Percentiles rank a stretch among this genome's conserved stretches.
These are phyloP conservation scores for Anoplopoma fimbria DNA, from an alignment of 2,113 vertebrate species.

Conservation along the genomic window DNA sequence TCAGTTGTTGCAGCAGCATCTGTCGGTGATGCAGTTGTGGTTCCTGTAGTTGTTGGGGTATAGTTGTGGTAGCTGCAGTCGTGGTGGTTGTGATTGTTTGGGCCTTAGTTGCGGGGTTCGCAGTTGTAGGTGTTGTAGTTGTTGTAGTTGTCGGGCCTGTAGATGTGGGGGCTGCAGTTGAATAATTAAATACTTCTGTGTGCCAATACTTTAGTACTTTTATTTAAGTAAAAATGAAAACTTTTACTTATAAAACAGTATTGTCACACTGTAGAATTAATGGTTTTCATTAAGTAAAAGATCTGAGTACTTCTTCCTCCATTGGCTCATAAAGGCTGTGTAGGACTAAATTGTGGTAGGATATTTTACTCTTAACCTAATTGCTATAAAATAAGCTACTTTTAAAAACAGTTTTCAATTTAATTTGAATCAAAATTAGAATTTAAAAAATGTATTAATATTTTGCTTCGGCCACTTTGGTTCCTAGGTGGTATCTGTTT, in stretches of 20 bases:
- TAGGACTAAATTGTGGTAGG: not conserved
- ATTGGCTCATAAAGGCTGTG: not conserved
- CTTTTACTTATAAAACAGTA: not conserved
- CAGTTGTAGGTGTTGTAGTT: not conserved
- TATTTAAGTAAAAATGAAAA: not conserved
- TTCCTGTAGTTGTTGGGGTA: not conserved
- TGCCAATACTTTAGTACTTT: not conserved
- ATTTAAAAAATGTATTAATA: not conserved
- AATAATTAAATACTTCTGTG: not conserved
- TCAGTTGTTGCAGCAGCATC: too few species aligned
- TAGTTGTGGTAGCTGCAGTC: not conserved
- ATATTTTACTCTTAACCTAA: not conserved
- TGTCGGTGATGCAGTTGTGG: too few species aligned
- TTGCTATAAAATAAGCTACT: not conserved
- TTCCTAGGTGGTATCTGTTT: slow-evolving; percentile 47
- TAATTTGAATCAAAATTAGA: too few species aligned
- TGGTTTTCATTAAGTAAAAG: not conserved
- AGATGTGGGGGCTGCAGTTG: not conserved
- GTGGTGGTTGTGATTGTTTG: not conserved
- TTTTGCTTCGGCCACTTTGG: not conserved
- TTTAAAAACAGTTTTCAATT: not conserved
- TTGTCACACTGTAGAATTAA: not conserved
- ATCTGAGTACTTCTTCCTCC: not conserved
- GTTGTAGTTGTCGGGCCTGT: not conserved
- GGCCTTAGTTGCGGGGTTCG: too few species aligned